Conservation (phyloP, 1,140 invertebrate genomes). For the Sipha flava region DNA sequence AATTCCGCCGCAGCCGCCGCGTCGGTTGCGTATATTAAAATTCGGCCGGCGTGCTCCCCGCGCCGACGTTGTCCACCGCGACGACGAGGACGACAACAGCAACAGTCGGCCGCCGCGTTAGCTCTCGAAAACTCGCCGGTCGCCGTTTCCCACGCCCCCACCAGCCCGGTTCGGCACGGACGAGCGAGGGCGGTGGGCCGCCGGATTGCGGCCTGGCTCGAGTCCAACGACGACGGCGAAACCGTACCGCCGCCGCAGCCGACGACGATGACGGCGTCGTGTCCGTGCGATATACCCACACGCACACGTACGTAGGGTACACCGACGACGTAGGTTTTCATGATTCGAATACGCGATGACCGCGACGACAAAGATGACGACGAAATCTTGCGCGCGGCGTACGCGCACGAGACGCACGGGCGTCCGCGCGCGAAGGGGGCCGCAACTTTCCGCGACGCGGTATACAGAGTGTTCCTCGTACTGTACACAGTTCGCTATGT, state of each 20-base stretch:
- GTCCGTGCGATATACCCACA: neutral
- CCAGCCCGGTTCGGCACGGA: neutral
- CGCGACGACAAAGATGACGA: neutral
- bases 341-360: neutral
- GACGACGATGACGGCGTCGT: neutral
- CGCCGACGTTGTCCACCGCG: neutral
- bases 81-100: neutral
- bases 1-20: neutral
- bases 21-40: conserved; percentile 1
- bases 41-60: conserved; percentile 19
- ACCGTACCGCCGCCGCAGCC: neutral
- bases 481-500: no score
- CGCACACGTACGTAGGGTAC: neutral
- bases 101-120: neutral
- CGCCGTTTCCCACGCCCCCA: neutral
- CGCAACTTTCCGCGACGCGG: no score
- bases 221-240: conserved; percentile 7
- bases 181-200: neutral
- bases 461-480: no score
- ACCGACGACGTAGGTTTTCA: neutral
- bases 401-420: neutral
- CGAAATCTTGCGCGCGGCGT: neutral
- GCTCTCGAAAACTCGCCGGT: neutral
- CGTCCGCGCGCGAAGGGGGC: no score
- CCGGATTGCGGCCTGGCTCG: neutral